Evolutionary conservation across 1,140 invertebrate genomes (phyloP).

Genomic region (Metopolophium dirhodum): DNA sequence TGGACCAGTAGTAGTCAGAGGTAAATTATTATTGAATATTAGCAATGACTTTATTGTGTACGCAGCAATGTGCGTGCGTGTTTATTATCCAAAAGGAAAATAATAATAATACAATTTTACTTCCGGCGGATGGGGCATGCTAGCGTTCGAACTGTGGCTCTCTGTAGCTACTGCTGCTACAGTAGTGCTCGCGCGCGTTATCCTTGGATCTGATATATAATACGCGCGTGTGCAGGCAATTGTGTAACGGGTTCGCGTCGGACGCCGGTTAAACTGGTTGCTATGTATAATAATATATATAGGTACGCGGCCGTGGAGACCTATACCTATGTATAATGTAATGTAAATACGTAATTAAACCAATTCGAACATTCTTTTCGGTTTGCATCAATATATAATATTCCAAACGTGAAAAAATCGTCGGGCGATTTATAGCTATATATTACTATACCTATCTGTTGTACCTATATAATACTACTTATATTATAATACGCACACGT

Average conservation of each 20-base stretch:
- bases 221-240: constrained; percentile 32
- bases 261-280: constrained; percentile 45
- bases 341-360: constrained; percentile 17
- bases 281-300: neutral
- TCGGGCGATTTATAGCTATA: neutral
- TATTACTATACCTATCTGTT: no score
- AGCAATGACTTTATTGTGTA: neutral
- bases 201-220: constrained; percentile 16
- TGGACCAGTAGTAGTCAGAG: constrained; percentile 39
- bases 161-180: neutral
- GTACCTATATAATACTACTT: neutral
- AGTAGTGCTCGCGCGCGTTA: neutral
- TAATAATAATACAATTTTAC: neutral
- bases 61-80: neutral
- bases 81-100: constrained; percentile 13
- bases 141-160: neutral
- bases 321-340: neutral
- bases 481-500: neutral
- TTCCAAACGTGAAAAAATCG: neutral
- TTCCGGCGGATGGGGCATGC: constrained; percentile 36
- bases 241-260: constrained; percentile 43
- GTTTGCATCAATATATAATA: neutral
- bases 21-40: constrained; percentile 45
- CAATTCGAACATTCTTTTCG: constrained; percentile 14
- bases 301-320: neutral